Conservation (phyloP, 2,888 invertebrate species). For the Cataglyphis livida region DNA sequence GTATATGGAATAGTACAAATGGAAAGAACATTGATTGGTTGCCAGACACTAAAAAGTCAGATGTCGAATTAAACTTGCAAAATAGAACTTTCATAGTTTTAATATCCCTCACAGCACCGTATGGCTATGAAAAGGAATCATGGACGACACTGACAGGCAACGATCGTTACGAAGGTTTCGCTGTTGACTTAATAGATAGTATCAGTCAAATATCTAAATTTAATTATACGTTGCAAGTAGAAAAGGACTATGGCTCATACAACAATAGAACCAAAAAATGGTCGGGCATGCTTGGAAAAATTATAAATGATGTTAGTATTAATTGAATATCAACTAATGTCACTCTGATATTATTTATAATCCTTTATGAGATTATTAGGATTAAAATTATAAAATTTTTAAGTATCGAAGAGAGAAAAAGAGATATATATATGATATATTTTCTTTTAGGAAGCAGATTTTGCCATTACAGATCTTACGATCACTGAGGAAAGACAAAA, state of each 20-base stretch:
- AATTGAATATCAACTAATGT: background rate
- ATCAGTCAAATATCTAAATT: constrained; percentile 92
- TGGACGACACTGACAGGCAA: constrained; percentile 90
- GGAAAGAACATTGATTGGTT: constrained; percentile 87
- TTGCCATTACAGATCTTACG: constrained; percentile 96
- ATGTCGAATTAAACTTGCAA: constrained; percentile 87
- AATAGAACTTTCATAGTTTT: constrained; percentile 91
- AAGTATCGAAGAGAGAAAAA: background rate
- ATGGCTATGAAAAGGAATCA: constrained; percentile 94
- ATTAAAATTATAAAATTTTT: background rate
- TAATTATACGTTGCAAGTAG: constrained; percentile 93
- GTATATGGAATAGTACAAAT: constrained; percentile 89
- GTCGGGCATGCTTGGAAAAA: constrained; percentile 92
- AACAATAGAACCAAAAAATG: constrained; percentile 88
- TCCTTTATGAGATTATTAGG: background rate
- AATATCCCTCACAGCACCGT: constrained; percentile 93
- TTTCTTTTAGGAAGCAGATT: constrained; percentile 91
- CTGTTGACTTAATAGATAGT: constrained; percentile 94
- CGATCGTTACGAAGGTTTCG: constrained; percentile 94
- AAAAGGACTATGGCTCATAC: constrained; percentile 92
- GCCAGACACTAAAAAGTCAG: constrained; percentile 58
- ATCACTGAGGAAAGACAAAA: constrained; percentile 95
- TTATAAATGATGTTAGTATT: constrained; percentile 89
- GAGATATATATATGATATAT: background rate
- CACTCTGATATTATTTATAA: background rate